Conservation (phyloP, 2,888 invertebrate species). For the Machimus rusticus region DNA sequence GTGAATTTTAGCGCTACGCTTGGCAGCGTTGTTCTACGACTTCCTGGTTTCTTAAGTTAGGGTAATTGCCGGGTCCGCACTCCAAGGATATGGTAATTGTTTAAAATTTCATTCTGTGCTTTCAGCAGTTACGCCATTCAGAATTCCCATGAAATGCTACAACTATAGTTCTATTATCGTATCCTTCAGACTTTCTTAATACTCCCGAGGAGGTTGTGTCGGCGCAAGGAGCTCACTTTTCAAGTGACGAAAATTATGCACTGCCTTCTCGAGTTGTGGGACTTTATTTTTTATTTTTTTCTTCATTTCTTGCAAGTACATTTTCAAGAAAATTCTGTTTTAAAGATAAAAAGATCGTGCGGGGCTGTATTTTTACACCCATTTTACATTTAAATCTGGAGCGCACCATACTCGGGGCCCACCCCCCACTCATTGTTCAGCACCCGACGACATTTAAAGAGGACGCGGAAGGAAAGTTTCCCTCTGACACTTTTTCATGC, state of each 20-base stretch:
- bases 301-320: neutral
- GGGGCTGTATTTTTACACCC: neutral
- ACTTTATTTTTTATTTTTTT: neutral
- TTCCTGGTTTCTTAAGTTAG: neutral
- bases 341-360: neutral
- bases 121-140: slow-evolving; percentile 1
- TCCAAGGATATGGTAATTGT: slow-evolving; percentile 20
- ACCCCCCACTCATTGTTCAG: neutral
- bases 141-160: neutral
- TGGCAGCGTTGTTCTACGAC: neutral
- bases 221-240: neutral
- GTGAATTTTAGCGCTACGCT: neutral
- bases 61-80: neutral
- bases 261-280: neutral
- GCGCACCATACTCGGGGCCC: neutral
- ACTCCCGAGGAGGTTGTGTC: neutral
- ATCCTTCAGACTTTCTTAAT: slow-evolving; percentile 17
- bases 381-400: slow-evolving; percentile 7
- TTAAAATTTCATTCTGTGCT: slow-evolving; percentile 5
- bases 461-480: neutral
- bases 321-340: neutral
- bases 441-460: neutral
- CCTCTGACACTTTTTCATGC: slow-evolving; percentile 3
- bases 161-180: slow-evolving; percentile 12
- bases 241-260: slow-evolving; percentile 20